Base-by-base conservation (phyloP, 2,888 invertebrate species). In the Tiliacea aurago region DNA sequence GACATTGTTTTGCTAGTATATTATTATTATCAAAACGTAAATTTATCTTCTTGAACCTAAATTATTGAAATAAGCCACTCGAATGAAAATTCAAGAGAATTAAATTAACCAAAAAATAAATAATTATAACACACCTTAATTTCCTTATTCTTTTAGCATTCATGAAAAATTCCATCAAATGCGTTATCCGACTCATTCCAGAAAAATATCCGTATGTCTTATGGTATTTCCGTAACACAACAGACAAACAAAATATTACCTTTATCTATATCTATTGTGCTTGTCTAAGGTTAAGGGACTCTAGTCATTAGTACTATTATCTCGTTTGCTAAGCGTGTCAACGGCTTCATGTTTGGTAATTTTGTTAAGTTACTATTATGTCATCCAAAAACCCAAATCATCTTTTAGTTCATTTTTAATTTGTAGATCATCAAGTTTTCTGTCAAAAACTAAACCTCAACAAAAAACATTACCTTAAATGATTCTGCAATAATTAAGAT, bases 281-380 rank as follows among this genome's bases (percentile, higher is more conserved):
- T 65, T 61, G 13, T 23, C 4, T 67, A 66, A 74, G 69, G 69
- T 69, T 66, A 66, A 9, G 63, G 69, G 58, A 58, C 58, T 43
- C 0, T 4, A 78, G 20, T 61, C 33, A 75, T 79, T 79, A 70
- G 70, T 20, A 53, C 33, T n/a, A 58, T 74, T 79, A 63, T 70
- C 62, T 69, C 20, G 51, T 75, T 47, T 53, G 7, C 0, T 43
- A 56, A 56, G 18, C 43, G 58, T 63, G 65, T 75, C 61, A 74
- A 65, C 62, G 45, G 58, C 62, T 58, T 33, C 47, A 37, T 43
- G 13, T 58, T 66, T 33, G n/a, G 15, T 28, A 13, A 75, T 61
- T 43, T 56, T 20, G 53, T 49, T 23, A 61, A 41, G 55, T 45
- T 43, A 37, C 37, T 0, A 33, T 2, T 33, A 49, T 15, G 43